phyloP scores from a whole-genome alignment of 1,140 invertebrate species.

The Zaprionus ornatus region DNA sequence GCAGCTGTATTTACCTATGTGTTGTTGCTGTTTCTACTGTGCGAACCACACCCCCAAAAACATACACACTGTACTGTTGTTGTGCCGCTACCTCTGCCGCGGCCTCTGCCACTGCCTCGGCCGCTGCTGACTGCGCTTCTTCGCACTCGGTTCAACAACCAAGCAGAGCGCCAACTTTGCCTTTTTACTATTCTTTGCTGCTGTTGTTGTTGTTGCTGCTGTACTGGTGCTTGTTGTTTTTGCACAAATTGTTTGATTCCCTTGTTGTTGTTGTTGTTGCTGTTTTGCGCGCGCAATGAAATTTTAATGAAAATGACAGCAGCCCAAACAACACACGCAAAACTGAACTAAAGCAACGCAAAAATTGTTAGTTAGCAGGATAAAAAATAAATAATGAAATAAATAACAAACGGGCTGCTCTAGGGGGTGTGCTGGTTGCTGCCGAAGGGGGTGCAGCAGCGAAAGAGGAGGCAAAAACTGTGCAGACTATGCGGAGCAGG shows the following conservation, averaged over 20 bases:
- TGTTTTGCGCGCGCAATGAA: slow-evolving; percentile 72
- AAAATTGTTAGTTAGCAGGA: slow-evolving; percentile 49
- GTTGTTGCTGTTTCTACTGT: slow-evolving; percentile 58
- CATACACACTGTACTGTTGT: slow-evolving; percentile 26
- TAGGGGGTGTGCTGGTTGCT: too few relatives aligned
- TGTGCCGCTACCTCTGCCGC: background rate
- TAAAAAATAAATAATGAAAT: slow-evolving; percentile 61
- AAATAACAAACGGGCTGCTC: slow-evolving; percentile 27
- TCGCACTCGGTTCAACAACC: slow-evolving; percentile 66
- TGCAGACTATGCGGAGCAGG: slow-evolving; percentile 6
- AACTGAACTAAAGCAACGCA: slow-evolving; percentile 37
- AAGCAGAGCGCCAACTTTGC: slow-evolving; percentile 41
- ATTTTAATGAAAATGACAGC: slow-evolving; percentile 78
- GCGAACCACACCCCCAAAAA: slow-evolving; percentile 74
- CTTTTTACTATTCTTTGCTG: slow-evolving; percentile 16
- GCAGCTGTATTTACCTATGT: slow-evolving; percentile 75
- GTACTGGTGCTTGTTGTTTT: slow-evolving; percentile 33
- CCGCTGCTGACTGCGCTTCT: slow-evolving; percentile 26
- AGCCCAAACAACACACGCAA: slow-evolving; percentile 55
- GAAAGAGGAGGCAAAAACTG: background rate
- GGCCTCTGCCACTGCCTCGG: background rate
- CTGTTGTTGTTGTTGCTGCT: slow-evolving; percentile 1
- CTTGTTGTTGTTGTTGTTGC: slow-evolving; percentile 29
- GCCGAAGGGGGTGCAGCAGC: too few relatives aligned
- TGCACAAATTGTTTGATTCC: slow-evolving; percentile 47